Evolutionary conservation across 2,888 invertebrate genomes (phyloP).

Genomic region (Hylaea fasciaria): DNA sequence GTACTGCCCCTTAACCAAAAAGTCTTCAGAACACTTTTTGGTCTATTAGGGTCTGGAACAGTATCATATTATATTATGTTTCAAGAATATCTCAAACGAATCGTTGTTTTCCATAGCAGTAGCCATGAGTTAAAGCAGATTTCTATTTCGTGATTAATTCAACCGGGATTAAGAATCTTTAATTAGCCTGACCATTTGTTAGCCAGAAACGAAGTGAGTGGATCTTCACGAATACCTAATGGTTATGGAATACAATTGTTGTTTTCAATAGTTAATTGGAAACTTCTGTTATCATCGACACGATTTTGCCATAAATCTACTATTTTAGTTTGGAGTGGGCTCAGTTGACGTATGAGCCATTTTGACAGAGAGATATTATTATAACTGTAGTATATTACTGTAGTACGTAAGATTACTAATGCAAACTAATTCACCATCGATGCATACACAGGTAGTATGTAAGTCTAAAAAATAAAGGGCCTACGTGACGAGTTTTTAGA

Average conservation of each 20-base stretch:
- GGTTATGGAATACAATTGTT: conserved; percentile 12
- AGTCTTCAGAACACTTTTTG: too few relatives aligned
- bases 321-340: too few relatives aligned
- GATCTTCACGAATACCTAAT: conserved; percentile 8
- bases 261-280: conserved; percentile 11
- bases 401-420: too few relatives aligned
- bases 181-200: conserved; percentile 6
- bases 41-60: not conserved
- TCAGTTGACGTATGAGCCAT: too few relatives aligned
- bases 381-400: not conserved
- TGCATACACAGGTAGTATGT: not conserved
- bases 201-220: not conserved
- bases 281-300: conserved; percentile 2
- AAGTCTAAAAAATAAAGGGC: conserved; percentile 6
- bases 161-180: conserved; percentile 2
- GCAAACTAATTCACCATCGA: not conserved
- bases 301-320: conserved; percentile 4
- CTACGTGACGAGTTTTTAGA: conserved; percentile 20
- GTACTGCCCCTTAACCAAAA: too few relatives aligned
- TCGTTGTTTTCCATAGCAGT: conserved; percentile 1
- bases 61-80: not conserved
- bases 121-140: conserved; percentile 23
- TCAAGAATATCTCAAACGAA: not conserved
- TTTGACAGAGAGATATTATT: conserved; percentile 7
- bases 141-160: conserved; percentile 19